phyloP scores from a whole-genome alignment of 2,113 vertebrate genomes.

The Romanogobio albipinnatus region DNA sequence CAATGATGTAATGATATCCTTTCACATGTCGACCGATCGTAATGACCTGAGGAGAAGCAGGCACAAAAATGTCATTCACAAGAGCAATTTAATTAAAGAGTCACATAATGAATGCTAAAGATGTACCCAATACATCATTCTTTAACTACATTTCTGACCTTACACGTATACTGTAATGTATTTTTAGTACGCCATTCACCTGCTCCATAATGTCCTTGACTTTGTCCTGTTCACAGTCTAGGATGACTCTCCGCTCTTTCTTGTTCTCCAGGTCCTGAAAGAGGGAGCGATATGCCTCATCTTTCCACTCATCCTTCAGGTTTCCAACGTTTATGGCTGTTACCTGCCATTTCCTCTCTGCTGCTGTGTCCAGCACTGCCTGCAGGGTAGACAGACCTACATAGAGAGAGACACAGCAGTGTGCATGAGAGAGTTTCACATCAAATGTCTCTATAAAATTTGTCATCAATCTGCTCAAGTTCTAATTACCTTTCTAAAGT shows the following conservation, averaged over 20 bases:
- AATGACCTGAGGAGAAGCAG: constrained; percentile 83
- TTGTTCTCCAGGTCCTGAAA: constrained; percentile 96
- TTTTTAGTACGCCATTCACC: constrained; percentile 68
- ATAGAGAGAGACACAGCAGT: constrained; percentile 44
- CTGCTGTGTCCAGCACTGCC: constrained; percentile 93
- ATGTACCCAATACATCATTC: constrained; percentile 15
- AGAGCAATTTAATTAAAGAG: not conserved
- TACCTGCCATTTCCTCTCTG: constrained; percentile 96
- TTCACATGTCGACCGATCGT: constrained; percentile 96
- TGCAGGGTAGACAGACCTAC: constrained; percentile 92
- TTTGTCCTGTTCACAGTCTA: constrained; percentile 97
- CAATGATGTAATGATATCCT: constrained; percentile 97
- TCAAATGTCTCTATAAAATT: not conserved
- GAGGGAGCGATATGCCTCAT: constrained; percentile 93
- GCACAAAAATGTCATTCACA: not conserved
- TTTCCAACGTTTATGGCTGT: constrained; percentile 98
- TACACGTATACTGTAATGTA: not conserved
- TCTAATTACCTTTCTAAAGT: constrained; percentile 3
- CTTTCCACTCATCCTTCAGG: constrained; percentile 96
- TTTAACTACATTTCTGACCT: constrained; percentile 18
- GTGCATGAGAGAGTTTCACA: not conserved
- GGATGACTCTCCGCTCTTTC: constrained; percentile 91
- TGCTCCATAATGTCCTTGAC: constrained; percentile 98
- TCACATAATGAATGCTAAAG: constrained; percentile 4
- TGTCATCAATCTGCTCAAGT: not conserved